phyloP scores from a whole-genome alignment of 2,888 invertebrate species.

The Oconnorella tubifera region DNA sequence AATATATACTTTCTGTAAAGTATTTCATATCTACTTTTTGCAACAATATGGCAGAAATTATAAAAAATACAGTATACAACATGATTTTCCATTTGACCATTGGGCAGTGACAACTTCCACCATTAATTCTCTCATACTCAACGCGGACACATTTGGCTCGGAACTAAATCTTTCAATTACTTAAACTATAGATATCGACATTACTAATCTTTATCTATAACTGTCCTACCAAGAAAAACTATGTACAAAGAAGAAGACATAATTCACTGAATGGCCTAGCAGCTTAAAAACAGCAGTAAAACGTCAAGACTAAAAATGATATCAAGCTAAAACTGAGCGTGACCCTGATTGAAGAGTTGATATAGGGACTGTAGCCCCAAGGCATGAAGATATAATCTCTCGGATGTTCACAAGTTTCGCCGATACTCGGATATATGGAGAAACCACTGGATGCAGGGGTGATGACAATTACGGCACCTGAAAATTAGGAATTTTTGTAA shows the following conservation, averaged over 20 bases:
- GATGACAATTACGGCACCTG: slow-evolving; percentile 32
- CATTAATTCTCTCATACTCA: too few species aligned
- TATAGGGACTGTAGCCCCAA: slow-evolving; percentile 38
- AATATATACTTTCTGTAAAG: too few species aligned
- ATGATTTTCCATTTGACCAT: too few species aligned
- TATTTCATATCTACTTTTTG: too few species aligned
- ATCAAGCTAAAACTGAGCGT: not conserved
- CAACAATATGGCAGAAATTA: too few species aligned
- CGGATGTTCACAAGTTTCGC: slow-evolving; percentile 36
- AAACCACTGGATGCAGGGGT: slow-evolving; percentile 29
- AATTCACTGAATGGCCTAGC: too few species aligned
- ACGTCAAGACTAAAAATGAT: not conserved
- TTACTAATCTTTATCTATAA: too few species aligned
- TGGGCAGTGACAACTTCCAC: too few species aligned
- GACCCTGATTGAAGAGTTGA: slow-evolving; percentile 12
- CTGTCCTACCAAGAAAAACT: not conserved
- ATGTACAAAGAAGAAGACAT: not conserved
- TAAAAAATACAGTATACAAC: too few species aligned
- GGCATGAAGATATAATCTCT: slow-evolving; percentile 39
- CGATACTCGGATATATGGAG: slow-evolving; percentile 29
- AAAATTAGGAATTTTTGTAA: too few species aligned
- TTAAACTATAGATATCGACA: too few species aligned
- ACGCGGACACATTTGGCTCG: too few species aligned
- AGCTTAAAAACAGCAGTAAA: not conserved
- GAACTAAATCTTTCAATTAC: not conserved